phyloP scores from a whole-genome alignment of 2,113 vertebrate species.

The Zapus hudsonius region DNA sequence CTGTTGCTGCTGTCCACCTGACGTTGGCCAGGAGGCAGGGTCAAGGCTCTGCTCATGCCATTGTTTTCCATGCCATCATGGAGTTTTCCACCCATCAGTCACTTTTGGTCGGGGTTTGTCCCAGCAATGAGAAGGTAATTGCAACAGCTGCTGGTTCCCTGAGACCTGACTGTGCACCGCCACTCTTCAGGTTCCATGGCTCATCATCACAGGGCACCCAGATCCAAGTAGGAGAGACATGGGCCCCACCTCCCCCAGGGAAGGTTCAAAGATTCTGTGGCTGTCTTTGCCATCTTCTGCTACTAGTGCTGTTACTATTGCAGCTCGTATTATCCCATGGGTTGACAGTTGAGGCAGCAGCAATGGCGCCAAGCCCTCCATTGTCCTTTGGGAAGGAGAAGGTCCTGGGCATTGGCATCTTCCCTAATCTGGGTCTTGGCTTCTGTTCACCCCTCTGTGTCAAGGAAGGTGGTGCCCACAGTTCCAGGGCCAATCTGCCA shows the following conservation, averaged over 20 bases:
- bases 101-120: no score
- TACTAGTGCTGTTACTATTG: neutral
- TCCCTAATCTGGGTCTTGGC: neutral
- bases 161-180: no score
- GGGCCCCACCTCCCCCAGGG: accelerated
- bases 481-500: neutral
- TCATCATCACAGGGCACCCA: neutral
- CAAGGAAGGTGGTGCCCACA: neutral
- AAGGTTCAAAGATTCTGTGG: neutral
- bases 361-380: accelerated
- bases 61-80: no score
- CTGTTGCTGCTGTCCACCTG: no score
- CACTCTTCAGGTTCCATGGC: neutral
- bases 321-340: neutral
- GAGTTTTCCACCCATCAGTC: no score
- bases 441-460: neutral
- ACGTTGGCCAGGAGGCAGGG: no score
- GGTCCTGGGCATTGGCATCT: neutral
- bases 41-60: no score
- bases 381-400: neutral
- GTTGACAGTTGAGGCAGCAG: neutral
- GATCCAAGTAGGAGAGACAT: neutral
- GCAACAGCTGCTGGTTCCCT: neutral
- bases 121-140: no score
- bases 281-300: neutral